Percentiles rank a stretch among this genome's conserved stretches.
These are phyloP conservation scores for Drosophila mayaguana DNA, from an alignment of 2,888 invertebrate species.

Conservation along the genomic window DNA sequence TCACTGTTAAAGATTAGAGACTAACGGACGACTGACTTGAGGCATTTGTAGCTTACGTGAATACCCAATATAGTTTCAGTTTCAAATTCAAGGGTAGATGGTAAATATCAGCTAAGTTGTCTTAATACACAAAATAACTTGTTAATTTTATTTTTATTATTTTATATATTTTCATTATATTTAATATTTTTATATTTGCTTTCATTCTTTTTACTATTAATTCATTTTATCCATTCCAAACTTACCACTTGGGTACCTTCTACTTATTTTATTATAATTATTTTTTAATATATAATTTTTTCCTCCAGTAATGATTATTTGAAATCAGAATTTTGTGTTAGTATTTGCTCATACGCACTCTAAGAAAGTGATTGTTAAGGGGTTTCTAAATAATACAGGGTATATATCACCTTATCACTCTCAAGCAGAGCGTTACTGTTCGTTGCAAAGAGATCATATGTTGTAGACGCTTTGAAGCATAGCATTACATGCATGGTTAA, in stretches of 20 bases:
- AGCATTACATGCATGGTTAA: slow-evolving; percentile 11
- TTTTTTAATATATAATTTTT: too few species aligned
- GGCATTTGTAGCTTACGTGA: background rate
- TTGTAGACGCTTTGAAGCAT: slow-evolving; percentile 6
- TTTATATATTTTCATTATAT: too few species aligned
- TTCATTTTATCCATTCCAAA: too few species aligned
- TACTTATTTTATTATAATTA: too few species aligned
- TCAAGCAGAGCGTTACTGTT: background rate
- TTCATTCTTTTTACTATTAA: too few species aligned
- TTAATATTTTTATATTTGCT: too few species aligned
- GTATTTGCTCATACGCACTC: too few species aligned
- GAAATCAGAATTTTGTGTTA: too few species aligned
- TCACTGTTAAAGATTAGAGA: slow-evolving; percentile 2
- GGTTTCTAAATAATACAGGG: background rate
- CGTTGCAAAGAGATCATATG: slow-evolving; percentile 1
- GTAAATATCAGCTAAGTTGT: background rate
- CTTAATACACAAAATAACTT: too few species aligned
- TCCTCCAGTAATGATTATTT: too few species aligned
- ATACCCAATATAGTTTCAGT: background rate
- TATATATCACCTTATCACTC: background rate
- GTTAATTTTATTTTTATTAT: too few species aligned
- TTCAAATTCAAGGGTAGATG: background rate
- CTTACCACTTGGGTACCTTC: too few species aligned
- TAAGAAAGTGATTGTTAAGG: background rate
- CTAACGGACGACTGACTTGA: background rate